These are phyloP conservation scores for Actinemys pallida DNA, from an alignment of 2,113 vertebrate species.

Conservation along the genomic window DNA sequence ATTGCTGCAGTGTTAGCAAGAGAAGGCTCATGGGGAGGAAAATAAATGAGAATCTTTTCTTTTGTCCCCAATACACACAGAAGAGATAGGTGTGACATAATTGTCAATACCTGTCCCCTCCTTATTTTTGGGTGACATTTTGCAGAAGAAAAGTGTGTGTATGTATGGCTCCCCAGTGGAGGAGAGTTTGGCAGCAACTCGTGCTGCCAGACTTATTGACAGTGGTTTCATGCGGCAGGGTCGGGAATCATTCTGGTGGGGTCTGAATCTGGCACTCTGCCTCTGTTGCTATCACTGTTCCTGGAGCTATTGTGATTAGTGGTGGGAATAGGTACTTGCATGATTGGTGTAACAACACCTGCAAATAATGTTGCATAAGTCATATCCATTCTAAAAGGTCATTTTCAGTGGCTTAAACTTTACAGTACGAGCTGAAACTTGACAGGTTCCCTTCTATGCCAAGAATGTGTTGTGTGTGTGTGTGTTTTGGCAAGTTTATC, in stretches of 20 bases:
- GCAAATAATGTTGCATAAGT: not conserved
- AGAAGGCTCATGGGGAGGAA: not conserved
- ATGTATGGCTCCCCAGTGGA: not conserved
- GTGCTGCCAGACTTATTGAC: not conserved
- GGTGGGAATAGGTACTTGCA: fast-evolving
- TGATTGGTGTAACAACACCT: not conserved
- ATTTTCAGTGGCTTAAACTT: not conserved
- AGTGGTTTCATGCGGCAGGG: not conserved
- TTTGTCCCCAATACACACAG: not conserved
- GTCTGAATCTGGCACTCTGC: fast-evolving
- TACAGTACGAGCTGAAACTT: not conserved
- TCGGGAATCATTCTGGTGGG: not conserved
- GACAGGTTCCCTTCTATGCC: not conserved
- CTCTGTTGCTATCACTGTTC: not conserved
- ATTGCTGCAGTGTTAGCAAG: not conserved
- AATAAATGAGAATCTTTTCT: constrained; percentile 13
- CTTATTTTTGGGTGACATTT: not conserved
- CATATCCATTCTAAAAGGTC: not conserved
- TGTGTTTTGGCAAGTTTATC: not conserved
- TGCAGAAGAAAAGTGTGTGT: not conserved
- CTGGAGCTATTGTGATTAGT: not conserved
- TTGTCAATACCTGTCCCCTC: not conserved
- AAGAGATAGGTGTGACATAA: not conserved
- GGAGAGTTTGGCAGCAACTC: not conserved
- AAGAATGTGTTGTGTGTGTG: not conserved